These are phyloP conservation scores for Notospermus geniculatus DNA, from an alignment of 1,140 invertebrate species.

Conservation along the genomic window DNA sequence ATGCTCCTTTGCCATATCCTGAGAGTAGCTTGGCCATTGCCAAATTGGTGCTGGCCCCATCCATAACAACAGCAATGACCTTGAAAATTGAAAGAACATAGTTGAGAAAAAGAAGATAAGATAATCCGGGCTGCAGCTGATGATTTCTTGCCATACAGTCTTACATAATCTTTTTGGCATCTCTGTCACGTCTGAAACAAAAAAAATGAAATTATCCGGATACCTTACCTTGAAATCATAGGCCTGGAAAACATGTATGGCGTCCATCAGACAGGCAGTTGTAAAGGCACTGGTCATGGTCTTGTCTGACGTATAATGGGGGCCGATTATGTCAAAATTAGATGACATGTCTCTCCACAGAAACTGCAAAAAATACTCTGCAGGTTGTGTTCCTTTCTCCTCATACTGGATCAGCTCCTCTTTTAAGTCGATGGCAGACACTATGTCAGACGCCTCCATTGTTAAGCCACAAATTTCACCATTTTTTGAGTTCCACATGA, in stretches of 20 bases:
- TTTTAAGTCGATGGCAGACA: not conserved
- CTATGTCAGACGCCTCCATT: not conserved
- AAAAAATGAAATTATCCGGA: no score
- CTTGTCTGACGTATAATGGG: no score
- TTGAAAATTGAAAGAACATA: not conserved
- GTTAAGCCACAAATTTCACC: not conserved
- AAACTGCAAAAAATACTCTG: not conserved
- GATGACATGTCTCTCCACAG: no score
- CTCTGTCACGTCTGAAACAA: no score
- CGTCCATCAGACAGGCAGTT: no score
- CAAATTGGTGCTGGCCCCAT: not conserved
- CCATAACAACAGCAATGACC: not conserved
- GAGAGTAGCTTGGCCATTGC: not conserved
- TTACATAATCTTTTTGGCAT: no score
- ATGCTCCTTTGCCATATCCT: not conserved
- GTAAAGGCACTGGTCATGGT: not conserved
- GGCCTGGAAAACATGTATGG: not conserved
- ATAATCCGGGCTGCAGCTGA: not conserved
- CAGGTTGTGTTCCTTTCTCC: not conserved
- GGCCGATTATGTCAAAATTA: no score
- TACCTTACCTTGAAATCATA: not conserved
- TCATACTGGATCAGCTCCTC: not conserved
- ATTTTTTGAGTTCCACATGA: not conserved
- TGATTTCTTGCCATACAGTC: not conserved
- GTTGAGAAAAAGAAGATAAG: not conserved